Conservation (phyloP, 2,113 vertebrate genomes). For the Corythaeola cristata region DNA sequence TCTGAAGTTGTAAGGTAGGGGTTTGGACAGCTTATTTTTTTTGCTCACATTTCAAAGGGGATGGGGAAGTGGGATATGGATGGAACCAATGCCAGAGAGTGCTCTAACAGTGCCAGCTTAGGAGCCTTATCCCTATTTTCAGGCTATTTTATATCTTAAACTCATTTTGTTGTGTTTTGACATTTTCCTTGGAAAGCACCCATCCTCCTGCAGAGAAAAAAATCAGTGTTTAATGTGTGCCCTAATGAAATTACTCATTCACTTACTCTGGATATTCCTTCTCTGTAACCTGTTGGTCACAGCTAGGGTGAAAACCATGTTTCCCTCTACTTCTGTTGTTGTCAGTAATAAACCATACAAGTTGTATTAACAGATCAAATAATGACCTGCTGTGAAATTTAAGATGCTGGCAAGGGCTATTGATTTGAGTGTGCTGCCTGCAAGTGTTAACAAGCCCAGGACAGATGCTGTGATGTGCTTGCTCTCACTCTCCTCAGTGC, state of each 20-base stretch:
- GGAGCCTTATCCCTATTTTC: background rate
- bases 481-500: background rate
- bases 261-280: background rate
- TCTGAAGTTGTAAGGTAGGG: background rate
- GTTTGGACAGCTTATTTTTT: background rate
- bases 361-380: slow-evolving; percentile 5
- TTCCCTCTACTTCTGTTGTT: background rate
- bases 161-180: background rate
- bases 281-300: slow-evolving; percentile 7
- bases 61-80: background rate
- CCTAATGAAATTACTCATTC: background rate
- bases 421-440: background rate
- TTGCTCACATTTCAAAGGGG: fast-evolving
- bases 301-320: background rate
- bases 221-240: background rate
- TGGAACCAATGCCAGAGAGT: no score
- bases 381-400: slow-evolving; percentile 7
- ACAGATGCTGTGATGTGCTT: background rate
- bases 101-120: background rate
- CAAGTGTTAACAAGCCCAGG: background rate
- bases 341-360: background rate
- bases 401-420: background rate
- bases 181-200: background rate
- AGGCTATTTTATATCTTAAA: background rate
- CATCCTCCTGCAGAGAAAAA: background rate